A percentile compares a stretch with the other conserved stretches of the same genome.
Conservation (phyloP, 1,140 invertebrate species). For the Orius laevigatus region DNA sequence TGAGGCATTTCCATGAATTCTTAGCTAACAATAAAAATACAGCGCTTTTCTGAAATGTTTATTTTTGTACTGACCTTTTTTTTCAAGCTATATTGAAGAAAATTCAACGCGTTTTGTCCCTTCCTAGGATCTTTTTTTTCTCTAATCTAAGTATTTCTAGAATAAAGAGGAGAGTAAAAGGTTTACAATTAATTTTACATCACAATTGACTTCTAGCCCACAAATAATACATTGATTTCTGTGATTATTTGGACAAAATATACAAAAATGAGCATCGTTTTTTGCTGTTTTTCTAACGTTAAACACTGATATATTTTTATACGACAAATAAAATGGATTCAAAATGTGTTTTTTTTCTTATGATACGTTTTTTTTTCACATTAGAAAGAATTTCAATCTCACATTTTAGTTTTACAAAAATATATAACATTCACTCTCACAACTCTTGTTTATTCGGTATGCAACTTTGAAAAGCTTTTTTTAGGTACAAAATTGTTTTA, state of each 20-base stretch:
- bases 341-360: background rate
- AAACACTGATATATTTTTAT: background rate
- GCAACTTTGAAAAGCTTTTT: too few relatives aligned
- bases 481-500: background rate
- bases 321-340: too few relatives aligned
- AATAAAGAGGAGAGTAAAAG: too few relatives aligned
- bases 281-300: background rate
- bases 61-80: too few relatives aligned
- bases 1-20: too few relatives aligned
- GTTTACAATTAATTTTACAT: background rate
- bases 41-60: too few relatives aligned
- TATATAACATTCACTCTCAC: constrained; percentile 8
- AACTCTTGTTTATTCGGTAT: background rate
- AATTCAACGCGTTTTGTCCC: too few relatives aligned
- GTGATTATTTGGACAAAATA: constrained; percentile 8
- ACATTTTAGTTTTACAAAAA: constrained; percentile 5
- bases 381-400: background rate
- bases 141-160: too few relatives aligned
- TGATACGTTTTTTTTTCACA: background rate
- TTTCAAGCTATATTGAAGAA: too few relatives aligned
- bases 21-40: too few relatives aligned
- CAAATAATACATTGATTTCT: background rate
- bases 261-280: constrained; percentile 7
- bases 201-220: constrained; percentile 7
- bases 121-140: too few relatives aligned